These are phyloP conservation scores for Drosophila histrio DNA, from an alignment of 2,888 invertebrate genomes.

Conservation along the genomic window DNA sequence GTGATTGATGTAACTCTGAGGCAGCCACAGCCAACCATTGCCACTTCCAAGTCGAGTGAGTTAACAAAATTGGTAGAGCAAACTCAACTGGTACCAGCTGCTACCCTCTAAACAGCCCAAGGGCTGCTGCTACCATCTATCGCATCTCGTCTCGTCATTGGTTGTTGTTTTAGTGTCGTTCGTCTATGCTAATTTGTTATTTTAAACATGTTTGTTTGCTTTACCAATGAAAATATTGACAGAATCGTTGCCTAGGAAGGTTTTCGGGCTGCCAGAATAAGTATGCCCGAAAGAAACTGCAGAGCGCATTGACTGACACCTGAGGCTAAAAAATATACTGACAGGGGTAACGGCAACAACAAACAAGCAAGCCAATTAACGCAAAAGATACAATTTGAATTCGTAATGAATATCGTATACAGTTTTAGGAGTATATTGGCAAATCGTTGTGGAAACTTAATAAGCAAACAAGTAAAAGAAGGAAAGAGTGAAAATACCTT, in stretches of 20 bases:
- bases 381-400: slow-evolving; percentile 71
- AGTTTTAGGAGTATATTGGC: slow-evolving; percentile 13
- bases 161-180: slow-evolving; percentile 66
- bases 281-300: slow-evolving; percentile 23
- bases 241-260: slow-evolving; percentile 33
- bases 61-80: slow-evolving; percentile 61
- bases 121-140: slow-evolving; percentile 29
- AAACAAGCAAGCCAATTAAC: slow-evolving; percentile 75
- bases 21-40: slow-evolving; percentile 35
- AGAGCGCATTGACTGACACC: slow-evolving; percentile 46
- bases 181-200: slow-evolving; percentile 79
- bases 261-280: slow-evolving; percentile 1
- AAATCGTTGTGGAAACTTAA: slow-evolving; percentile 20
- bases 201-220: slow-evolving; percentile 79
- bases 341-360: slow-evolving; percentile 46
- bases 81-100: slow-evolving; percentile 33
- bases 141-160: slow-evolving; percentile 1
- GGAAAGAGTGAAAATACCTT: neutral
- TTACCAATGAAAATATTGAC: slow-evolving; percentile 73
- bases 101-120: slow-evolving; percentile 41
- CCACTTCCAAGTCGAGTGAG: slow-evolving; percentile 51
- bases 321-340: slow-evolving; percentile 53
- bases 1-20: slow-evolving; percentile 69
- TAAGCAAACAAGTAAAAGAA: neutral
- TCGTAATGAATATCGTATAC: slow-evolving; percentile 50